These are phyloP conservation scores for Drosophila infuscata DNA, from an alignment of 2,888 invertebrate genomes.

Conservation along the genomic window DNA sequence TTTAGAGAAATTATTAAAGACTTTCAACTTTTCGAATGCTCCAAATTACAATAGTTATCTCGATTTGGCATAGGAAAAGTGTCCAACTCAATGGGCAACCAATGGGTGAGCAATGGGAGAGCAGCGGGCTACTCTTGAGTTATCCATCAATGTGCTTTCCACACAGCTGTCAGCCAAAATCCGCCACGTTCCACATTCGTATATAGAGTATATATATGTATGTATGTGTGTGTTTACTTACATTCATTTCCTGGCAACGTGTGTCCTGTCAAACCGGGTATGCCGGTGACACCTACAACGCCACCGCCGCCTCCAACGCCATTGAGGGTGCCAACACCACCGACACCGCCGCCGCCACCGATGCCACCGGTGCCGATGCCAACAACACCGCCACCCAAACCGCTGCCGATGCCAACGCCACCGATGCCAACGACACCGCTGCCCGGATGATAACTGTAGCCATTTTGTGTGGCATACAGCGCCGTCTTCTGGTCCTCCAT, in stretches of 20 bases:
- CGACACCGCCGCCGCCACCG: slow-evolving; percentile 42
- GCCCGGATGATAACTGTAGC: slow-evolving; percentile 93
- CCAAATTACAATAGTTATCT: not conserved
- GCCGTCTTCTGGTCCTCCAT: slow-evolving; percentile 95
- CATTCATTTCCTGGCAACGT: slow-evolving; percentile 92
- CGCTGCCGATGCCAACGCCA: slow-evolving; percentile 66
- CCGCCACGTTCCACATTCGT: not conserved
- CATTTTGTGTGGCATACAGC: slow-evolving; percentile 93
- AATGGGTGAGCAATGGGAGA: not conserved
- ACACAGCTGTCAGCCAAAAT: slow-evolving; percentile 8
- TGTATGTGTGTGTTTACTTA: slow-evolving; percentile 86
- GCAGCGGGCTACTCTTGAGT: slow-evolving; percentile 6
- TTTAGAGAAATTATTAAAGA: not conserved
- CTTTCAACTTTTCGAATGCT: not conserved
- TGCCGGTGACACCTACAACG: slow-evolving; percentile 67
- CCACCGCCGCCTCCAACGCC: slow-evolving; percentile 47
- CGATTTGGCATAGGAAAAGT: not conserved
- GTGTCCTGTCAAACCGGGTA: slow-evolving; percentile 87
- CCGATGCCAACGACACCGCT: slow-evolving; percentile 85
- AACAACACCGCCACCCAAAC: slow-evolving; percentile 53
- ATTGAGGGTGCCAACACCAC: slow-evolving; percentile 44
- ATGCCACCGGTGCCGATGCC: slow-evolving; percentile 48
- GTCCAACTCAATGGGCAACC: not conserved
- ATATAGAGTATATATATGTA: slow-evolving; percentile 3
- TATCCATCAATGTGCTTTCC: slow-evolving; percentile 30